Evolutionary conservation across 2,113 vertebrate genomes (phyloP), one percentile per base, ranked within the genome.

Genomic region (Gnathonemus echidnorhynchus): DNA sequence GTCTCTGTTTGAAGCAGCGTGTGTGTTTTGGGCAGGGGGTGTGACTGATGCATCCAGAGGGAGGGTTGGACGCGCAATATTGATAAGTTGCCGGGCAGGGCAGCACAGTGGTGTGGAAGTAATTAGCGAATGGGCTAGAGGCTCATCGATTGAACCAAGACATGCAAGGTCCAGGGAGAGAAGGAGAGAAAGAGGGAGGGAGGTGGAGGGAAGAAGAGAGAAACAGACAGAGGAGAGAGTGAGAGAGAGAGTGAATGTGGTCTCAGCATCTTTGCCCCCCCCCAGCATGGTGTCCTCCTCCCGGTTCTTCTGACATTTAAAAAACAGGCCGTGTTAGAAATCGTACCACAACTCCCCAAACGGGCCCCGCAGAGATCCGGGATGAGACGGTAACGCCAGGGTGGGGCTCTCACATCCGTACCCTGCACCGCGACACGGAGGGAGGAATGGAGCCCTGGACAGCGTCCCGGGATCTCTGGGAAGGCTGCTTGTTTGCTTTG

Each of bases 391-490:
- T 85, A 45, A 48, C 83, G 3, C 3, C 83, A 27, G 83, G 83
- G 45, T 17, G 4, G 50, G 27, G 48, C 50, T 17, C 27, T 11
- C n/a, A 53, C 50, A 87, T 52, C 50, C 13, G 13, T 35, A 87
- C 50, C 86, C n/a, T 13, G 86, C 46, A 52, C 3, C 15, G 50
- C 86, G 31, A 87, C 50, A 35, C 86, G 50, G 50, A 39, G 19
- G 27, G 49, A 50, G 62, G 86, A 27, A 31, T 15, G 66, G 92
- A 84, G 46, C 13, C 92, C 93, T 94, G 95, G 94, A 94, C 90
- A 13, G 52, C 24, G 88, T 94, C 94, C 94, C 93, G 93, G 92
- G 93, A 93, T 94, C 93, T 94, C 90, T 92, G 94, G 93, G 94
- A 92, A 90, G 90, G 88, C 92, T 92, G 89, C 93, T 93, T 92